Evolutionary conservation across 2,113 vertebrate species (phyloP).

Genomic region (Podiceps cristatus): DNA sequence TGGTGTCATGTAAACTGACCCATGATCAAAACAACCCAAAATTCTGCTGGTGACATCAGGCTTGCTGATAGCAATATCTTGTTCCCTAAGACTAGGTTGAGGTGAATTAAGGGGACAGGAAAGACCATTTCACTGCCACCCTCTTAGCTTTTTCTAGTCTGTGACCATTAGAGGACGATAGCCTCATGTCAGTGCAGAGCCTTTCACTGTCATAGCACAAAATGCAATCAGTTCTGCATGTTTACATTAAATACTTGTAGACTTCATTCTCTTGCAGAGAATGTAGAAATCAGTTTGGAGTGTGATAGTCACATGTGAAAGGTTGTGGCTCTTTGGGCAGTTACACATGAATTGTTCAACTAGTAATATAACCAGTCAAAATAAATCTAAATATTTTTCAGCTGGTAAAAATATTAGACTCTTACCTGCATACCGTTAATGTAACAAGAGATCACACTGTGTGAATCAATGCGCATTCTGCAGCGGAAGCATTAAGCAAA

Average conservation of each 20-base stretch:
- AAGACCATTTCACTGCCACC: neutral
- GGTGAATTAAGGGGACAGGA: neutral
- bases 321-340: neutral
- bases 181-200: neutral
- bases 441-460: neutral
- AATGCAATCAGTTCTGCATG: neutral
- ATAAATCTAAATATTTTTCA: neutral
- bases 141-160: neutral
- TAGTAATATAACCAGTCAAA: neutral
- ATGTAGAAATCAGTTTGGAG: neutral
- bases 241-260: neutral
- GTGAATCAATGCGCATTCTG: neutral
- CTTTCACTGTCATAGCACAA: neutral
- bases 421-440: neutral
- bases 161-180: neutral
- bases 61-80: neutral
- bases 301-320: neutral
- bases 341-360: neutral
- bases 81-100: neutral
- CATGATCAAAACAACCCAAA: no score
- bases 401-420: neutral
- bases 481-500: neutral
- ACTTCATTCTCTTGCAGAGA: accelerated
- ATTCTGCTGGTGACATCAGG: no score
- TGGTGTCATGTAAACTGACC: no score